phyloP scores from a whole-genome alignment of 2,888 invertebrate species.

The Morpho deidamia region DNA sequence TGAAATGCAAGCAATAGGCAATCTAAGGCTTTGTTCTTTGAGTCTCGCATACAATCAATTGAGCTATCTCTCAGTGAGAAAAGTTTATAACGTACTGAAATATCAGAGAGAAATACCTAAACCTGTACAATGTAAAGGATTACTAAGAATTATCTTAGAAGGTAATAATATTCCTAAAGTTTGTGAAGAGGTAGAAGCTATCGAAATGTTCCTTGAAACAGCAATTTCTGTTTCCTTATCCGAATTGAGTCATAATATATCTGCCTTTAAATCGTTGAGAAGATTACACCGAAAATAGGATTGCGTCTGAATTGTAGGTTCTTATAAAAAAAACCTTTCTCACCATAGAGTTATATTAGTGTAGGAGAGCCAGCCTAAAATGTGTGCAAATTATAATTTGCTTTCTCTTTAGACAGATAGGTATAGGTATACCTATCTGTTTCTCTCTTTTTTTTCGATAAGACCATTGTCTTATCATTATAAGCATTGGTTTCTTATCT shows the following conservation, averaged over 20 bases:
- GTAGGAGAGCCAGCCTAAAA: too few relatives aligned
- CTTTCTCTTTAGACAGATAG: too few relatives aligned
- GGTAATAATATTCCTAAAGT: constrained; percentile 39
- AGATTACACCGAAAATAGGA: background rate
- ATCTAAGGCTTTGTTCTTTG: constrained; percentile 41
- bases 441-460: too few relatives aligned
- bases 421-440: too few relatives aligned
- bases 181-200: constrained; percentile 34
- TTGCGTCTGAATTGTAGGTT: background rate
- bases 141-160: constrained; percentile 40
- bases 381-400: too few relatives aligned
- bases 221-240: constrained; percentile 9
- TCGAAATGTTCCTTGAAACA: constrained; percentile 30
- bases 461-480: too few relatives aligned
- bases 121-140: constrained; percentile 27
- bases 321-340: too few relatives aligned
- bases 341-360: too few relatives aligned
- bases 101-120: constrained; percentile 35
- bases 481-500: too few relatives aligned
- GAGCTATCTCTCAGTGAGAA: constrained; percentile 30
- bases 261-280: background rate
- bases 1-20: constrained; percentile 35
- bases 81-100: constrained; percentile 33
- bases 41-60: constrained; percentile 49
- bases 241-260: background rate